Conservation (phyloP, 2,113 vertebrate species). For the Xenopus borealis region DNA sequence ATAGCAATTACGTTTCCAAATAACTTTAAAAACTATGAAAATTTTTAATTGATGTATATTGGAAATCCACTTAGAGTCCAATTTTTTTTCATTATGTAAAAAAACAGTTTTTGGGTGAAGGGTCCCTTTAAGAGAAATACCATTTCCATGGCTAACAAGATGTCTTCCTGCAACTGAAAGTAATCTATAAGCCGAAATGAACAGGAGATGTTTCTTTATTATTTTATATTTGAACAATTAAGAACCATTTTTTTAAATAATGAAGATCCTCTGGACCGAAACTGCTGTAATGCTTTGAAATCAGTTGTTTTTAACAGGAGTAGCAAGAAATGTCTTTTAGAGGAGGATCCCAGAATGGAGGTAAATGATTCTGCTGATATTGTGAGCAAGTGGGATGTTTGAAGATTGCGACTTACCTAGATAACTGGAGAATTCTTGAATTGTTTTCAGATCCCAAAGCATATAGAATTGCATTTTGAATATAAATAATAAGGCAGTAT, state of each 20-base stretch:
- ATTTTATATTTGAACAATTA: neutral
- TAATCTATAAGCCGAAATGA: too few relatives aligned
- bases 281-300: constrained; percentile 37
- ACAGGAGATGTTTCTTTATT: too few relatives aligned
- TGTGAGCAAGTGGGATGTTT: constrained; percentile 22
- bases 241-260: constrained; percentile 40
- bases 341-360: constrained; percentile 22
- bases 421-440: constrained; percentile 13
- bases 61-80: too few relatives aligned
- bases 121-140: too few relatives aligned
- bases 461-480: constrained; percentile 21
- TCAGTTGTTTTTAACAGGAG: constrained; percentile 12
- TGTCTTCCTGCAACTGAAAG: too few relatives aligned
- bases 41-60: too few relatives aligned
- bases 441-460: constrained; percentile 23
- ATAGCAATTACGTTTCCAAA: too few relatives aligned
- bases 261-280: constrained; percentile 34
- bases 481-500: constrained; percentile 17
- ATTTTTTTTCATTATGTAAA: too few relatives aligned
- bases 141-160: too few relatives aligned
- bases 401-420: constrained; percentile 14
- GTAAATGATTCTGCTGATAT: constrained; percentile 41
- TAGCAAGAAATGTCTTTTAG: constrained; percentile 3
- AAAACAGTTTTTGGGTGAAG: too few relatives aligned
- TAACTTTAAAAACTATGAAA: too few relatives aligned